phyloP scores from a whole-genome alignment of 2,797 vertebrate species.

The Anguilla marmorata region DNA sequence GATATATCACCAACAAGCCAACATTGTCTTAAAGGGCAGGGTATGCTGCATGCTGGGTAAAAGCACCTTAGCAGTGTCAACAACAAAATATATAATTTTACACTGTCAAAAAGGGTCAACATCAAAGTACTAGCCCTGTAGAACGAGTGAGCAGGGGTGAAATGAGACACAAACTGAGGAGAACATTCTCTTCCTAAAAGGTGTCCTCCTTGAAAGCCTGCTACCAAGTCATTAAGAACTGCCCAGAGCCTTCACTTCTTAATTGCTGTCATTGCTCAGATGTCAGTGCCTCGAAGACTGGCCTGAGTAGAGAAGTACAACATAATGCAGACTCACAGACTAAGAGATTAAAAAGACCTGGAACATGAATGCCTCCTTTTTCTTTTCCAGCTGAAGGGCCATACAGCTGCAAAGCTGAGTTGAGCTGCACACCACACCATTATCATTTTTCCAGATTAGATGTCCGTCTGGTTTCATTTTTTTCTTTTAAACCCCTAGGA shows the following conservation, averaged over 20 bases:
- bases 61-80: neutral
- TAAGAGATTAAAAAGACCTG: neutral
- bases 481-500: slow-evolving; percentile 34
- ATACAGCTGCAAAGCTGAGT: neutral
- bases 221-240: slow-evolving; percentile 22
- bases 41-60: neutral
- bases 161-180: neutral
- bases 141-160: neutral
- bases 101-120: slow-evolving; percentile 12
- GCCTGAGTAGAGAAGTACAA: neutral
- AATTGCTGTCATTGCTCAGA: slow-evolving; percentile 34
- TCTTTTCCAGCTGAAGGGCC: neutral
- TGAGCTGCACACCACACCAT: neutral
- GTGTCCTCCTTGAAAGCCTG: slow-evolving; percentile 7
- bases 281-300: neutral
- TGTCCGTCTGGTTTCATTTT: slow-evolving; percentile 31
- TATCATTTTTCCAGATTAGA: neutral
- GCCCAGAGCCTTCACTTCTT: slow-evolving; percentile 19
- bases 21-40: neutral
- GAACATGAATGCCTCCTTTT: neutral
- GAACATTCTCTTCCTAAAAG: slow-evolving; percentile 3
- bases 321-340: neutral
- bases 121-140: neutral
- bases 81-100: slow-evolving; percentile 21
- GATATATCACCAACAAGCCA: neutral